Percentiles rank a stretch among this genome's conserved stretches.
Conservation (phyloP, 2,888 invertebrate genomes). For the Craniophora ligustri region DNA sequence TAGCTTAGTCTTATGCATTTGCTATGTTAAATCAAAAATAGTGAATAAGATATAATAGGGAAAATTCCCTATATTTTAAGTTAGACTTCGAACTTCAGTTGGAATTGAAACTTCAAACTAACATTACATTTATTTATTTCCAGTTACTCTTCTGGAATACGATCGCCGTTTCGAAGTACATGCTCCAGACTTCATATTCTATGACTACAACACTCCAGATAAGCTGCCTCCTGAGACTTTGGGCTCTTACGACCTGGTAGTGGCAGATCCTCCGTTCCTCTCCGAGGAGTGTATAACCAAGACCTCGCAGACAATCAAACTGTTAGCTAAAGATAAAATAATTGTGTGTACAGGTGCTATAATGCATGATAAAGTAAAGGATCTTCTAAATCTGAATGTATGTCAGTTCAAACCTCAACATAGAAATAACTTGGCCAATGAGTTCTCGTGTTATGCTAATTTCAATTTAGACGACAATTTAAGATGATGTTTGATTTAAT, state of each 20-base stretch:
- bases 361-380: constrained; percentile 92
- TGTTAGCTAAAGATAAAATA: constrained; percentile 92
- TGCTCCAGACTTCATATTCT: constrained; percentile 93
- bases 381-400: constrained; percentile 90
- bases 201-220: constrained; percentile 95
- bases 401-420: constrained; percentile 94
- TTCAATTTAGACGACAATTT: constrained; percentile 90
- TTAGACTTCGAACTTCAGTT: too few species aligned
- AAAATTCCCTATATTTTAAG: too few species aligned
- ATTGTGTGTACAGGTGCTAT: constrained; percentile 96
- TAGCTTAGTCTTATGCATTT: too few species aligned
- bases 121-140: constrained; percentile 67
- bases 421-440: constrained; percentile 96
- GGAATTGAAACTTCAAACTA: too few species aligned
- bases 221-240: constrained; percentile 89
- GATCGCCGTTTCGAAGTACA: constrained; percentile 94
- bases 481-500: constrained; percentile 59
- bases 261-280: constrained; percentile 98
- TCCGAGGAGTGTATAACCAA: constrained; percentile 97
- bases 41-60: too few species aligned
- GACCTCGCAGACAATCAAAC: constrained; percentile 93
- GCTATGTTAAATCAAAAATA: too few species aligned
- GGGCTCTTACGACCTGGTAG: constrained; percentile 92
- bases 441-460: constrained; percentile 97
- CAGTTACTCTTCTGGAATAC: constrained; percentile 94